Evolutionary conservation across 2,113 vertebrate genomes (phyloP), one percentile per base, ranked within the genome.

Genomic region (Sciurus niger): DNA sequence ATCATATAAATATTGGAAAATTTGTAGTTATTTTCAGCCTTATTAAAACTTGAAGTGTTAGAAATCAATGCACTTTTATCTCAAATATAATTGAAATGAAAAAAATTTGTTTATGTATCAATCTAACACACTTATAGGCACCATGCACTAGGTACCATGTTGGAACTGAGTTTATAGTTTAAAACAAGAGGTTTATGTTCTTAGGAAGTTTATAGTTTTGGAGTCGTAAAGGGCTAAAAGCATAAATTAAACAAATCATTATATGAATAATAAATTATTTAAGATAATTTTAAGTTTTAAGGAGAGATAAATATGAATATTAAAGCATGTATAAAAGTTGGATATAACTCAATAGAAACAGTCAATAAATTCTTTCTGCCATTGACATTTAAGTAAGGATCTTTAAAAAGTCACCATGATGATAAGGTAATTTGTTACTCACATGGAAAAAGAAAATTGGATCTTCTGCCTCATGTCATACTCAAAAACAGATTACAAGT

Each of bases 231-330:
- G 55, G 1, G 2, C 17, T 84, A n/a, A 95, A 55, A 76, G 8
- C 22, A 90, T 48, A 94, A 55, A 78, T 73, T 53, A 48, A 67
- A 89, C 2, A 87, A 82, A 82, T 58, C 37, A 37, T 37, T 72
- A 93, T 1, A 68, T n/a, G 34, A 92, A 73, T 48, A 68, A 63
- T 34, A 34, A 87, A 84, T 86, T 85, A 96, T 28, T 93, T 70
- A 93, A 87, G 63, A 53, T 96, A 7, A 78, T 55, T 91, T 97
- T 89, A 76, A 73, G 10, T 48, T 60, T 40, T n/a, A 85, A 72
- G 16, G 12, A 78, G 34, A 58, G 68, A 28, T 40, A 86, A 72
- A 76, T 89, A 51, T 9, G 67, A 63, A 70, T 86, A 40, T 22
- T 58, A 83, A 48, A 63, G 48, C 20, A 89, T 1, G 63, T 63